phyloP scores from a whole-genome alignment of 1,140 invertebrate species.

The Centruroides vittatus region DNA sequence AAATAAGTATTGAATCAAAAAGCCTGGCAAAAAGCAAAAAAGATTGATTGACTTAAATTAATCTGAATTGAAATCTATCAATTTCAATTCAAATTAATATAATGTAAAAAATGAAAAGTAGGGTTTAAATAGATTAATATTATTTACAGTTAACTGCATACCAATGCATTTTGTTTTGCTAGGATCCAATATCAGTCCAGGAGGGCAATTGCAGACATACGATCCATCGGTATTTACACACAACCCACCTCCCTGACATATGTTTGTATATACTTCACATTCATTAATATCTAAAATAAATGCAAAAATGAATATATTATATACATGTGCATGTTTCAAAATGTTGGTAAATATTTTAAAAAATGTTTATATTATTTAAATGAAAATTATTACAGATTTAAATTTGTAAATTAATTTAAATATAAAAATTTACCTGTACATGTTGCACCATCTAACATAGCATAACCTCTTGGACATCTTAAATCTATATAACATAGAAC shows the following conservation, averaged over 20 bases:
- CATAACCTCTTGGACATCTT: constrained; percentile 13
- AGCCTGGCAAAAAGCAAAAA: no score
- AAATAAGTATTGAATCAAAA: no score
- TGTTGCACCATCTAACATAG: constrained; percentile 22
- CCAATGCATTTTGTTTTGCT: constrained; percentile 54
- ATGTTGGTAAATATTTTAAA: no score
- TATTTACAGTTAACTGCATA: constrained; percentile 11
- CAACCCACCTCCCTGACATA: constrained; percentile 35
- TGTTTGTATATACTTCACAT: constrained; percentile 34
- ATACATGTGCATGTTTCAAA: no score
- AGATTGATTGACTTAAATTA: no score
- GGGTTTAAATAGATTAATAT: no score
- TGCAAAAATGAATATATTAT: neutral
- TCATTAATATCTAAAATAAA: constrained; percentile 42
- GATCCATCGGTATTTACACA: constrained; percentile 47
- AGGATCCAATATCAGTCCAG: constrained; percentile 51
- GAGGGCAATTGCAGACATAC: constrained; percentile 54
- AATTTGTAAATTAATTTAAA: no score
- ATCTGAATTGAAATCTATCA: no score
- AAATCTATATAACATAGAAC: constrained; percentile 14
- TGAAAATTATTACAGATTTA: no score
- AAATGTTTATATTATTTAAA: no score
- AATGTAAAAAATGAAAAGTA: no score
- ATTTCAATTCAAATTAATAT: no score
- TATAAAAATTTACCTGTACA: constrained; percentile 23